Percentiles rank a stretch among this genome's conserved stretches.
Evolutionary conservation across 2,113 vertebrate species (phyloP).

Genomic region (Catharus minimus): DNA sequence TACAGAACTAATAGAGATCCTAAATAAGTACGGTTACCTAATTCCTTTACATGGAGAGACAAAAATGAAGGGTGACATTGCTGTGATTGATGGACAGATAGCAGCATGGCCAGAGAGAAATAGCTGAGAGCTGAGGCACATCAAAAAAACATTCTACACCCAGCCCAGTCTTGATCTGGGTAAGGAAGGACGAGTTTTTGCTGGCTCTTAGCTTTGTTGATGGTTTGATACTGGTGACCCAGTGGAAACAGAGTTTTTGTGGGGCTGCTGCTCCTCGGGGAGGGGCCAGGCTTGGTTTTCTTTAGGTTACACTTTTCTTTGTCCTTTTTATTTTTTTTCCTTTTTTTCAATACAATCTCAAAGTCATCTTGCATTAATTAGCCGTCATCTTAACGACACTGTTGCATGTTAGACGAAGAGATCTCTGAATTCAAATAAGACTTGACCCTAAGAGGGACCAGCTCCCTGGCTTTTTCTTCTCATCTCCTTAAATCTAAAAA

Average conservation of each 20-base stretch:
- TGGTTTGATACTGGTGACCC: conserved; percentile 5
- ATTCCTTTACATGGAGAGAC: conserved; percentile 6
- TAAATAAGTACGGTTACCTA: conserved; percentile 33
- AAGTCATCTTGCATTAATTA: conserved; percentile 74
- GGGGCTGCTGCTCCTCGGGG: not conserved
- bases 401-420: conserved; percentile 66
- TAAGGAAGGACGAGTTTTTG: not conserved
- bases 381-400: conserved; percentile 62
- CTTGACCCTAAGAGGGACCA: conserved; percentile 72
- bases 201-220: not conserved
- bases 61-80: conserved; percentile 21
- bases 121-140: not conserved
- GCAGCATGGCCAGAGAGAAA: not conserved
- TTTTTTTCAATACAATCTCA: conserved; percentile 57
- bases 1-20: conserved; percentile 58
- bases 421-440: conserved; percentile 74
- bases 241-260: not conserved
- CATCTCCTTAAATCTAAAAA: conserved; percentile 80
- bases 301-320: conserved; percentile 7
- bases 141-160: not conserved
- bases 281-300: not conserved
- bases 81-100: not conserved
- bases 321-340: not conserved
- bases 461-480: conserved; percentile 74
- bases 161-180: not conserved